Evolutionary conservation across 2,113 vertebrate species (phyloP).

Genomic region (Sorex araneus): DNA sequence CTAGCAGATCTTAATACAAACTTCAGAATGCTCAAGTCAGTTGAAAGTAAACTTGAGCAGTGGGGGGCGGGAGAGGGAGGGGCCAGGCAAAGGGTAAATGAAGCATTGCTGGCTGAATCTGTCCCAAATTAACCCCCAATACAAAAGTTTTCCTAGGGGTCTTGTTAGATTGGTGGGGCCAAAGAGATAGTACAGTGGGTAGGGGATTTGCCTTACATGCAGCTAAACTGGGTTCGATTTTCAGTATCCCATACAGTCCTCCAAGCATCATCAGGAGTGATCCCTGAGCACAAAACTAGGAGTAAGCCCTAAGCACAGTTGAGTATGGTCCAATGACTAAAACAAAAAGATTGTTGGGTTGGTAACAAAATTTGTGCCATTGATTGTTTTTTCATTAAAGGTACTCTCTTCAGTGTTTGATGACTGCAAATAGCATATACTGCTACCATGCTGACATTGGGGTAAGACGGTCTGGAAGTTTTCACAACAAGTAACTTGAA

Average conservation of each 20-base stretch:
- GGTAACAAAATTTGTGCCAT: background rate
- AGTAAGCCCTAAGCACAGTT: too few relatives aligned
- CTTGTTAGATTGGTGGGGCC: too few relatives aligned
- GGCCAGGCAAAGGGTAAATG: background rate
- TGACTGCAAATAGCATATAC: background rate
- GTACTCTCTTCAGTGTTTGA: background rate
- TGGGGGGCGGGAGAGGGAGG: background rate
- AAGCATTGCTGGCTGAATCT: background rate
- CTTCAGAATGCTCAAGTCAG: background rate
- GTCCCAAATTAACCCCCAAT: background rate
- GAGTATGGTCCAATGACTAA: too few relatives aligned
- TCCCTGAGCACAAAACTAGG: too few relatives aligned
- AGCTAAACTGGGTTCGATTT: too few relatives aligned
- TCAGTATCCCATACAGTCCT: too few relatives aligned
- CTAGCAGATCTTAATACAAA: background rate
- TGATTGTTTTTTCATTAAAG: constrained; percentile 6
- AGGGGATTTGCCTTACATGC: too few relatives aligned
- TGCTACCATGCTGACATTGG: background rate
- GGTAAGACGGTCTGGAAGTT: background rate
- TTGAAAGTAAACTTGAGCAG: background rate
- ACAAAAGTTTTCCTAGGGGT: background rate
- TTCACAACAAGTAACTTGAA: background rate
- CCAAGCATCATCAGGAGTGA: too few relatives aligned
- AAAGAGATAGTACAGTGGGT: too few relatives aligned
- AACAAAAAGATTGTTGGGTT: background rate